Evolutionary conservation across 2,888 invertebrate species (phyloP).

Genomic region (Exocentrus adspersus): DNA sequence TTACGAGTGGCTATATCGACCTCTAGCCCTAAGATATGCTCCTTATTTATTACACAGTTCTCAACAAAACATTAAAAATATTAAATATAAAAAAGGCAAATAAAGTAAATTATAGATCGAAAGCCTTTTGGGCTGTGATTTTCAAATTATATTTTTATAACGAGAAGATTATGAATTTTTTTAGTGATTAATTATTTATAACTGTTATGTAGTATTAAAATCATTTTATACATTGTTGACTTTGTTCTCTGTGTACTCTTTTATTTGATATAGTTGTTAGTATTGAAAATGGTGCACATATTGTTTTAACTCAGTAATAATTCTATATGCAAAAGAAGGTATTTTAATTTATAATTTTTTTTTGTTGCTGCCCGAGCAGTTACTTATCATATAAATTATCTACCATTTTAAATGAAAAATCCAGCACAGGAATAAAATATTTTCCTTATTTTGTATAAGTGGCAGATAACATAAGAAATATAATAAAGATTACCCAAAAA

Average conservation of each 20-base stretch:
- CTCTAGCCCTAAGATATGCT: conserved; percentile 52
- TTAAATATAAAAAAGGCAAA: conserved; percentile 14
- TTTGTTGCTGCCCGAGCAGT: no score
- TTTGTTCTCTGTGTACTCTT: background rate
- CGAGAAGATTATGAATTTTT: background rate
- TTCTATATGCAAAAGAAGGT: background rate
- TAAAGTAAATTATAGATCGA: background rate
- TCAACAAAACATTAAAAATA: background rate
- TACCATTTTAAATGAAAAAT: no score
- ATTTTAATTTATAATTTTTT: no score
- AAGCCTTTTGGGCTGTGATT: conserved; percentile 16
- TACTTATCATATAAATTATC: no score
- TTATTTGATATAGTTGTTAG: background rate
- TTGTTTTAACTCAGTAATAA: background rate
- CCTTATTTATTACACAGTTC: conserved; percentile 48
- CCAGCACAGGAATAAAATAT: no score
- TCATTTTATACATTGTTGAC: conserved; percentile 1
- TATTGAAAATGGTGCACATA: background rate
- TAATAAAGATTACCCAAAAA: no score
- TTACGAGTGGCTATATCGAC: conserved; percentile 52
- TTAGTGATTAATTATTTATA: conserved; percentile 6
- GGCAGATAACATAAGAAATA: no score
- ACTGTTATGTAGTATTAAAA: background rate
- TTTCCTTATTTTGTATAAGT: no score
- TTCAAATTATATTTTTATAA: background rate